Conservation (phyloP, 2,113 vertebrate species). For the Orycteropus afer region DNA sequence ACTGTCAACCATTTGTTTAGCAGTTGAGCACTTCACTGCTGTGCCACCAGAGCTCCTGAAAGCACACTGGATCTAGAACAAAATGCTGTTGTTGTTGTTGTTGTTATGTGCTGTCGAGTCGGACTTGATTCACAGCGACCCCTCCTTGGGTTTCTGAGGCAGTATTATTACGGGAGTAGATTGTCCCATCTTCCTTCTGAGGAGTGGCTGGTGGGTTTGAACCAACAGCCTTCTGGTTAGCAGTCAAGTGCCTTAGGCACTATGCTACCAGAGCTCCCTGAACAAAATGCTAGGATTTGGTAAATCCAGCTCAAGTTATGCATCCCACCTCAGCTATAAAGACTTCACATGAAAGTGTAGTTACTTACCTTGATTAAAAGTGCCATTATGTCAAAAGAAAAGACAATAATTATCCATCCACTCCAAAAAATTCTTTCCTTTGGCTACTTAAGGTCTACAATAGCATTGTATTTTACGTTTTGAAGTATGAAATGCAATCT, state of each 20-base stretch:
- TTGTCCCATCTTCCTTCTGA: no score
- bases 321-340: not conserved
- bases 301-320: not conserved
- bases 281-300: not conserved
- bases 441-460: not conserved
- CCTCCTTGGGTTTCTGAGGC: no score
- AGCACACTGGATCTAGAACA: no score
- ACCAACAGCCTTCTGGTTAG: not conserved
- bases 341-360: not conserved
- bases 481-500: not conserved
- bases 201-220: not conserved
- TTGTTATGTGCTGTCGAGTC: no score
- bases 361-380: not conserved
- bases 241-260: no score
- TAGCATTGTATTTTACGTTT: not conserved
- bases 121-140: no score
- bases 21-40: not conserved
- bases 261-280: no score
- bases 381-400: not conserved
- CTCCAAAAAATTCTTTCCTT: not conserved
- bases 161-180: no score
- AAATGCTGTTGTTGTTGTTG: no score
- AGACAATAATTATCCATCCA: not conserved
- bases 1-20: not conserved
- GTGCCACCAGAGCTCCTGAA: no score